phyloP scores from a whole-genome alignment of 2,888 invertebrate genomes.

The Aphodius sticticus region DNA sequence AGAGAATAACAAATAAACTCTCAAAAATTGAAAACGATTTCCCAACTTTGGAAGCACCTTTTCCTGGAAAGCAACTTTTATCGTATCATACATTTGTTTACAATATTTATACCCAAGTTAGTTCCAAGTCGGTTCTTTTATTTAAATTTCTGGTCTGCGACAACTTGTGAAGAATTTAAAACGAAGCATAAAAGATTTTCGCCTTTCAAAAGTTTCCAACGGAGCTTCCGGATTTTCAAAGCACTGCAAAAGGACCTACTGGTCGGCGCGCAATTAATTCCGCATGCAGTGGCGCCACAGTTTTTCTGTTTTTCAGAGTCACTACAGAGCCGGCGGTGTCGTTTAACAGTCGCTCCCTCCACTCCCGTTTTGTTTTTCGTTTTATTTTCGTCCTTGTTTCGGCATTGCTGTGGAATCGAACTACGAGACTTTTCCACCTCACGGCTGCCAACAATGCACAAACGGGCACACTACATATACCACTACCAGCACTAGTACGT shows the following conservation, averaged over 20 bases:
- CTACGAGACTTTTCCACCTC: background rate
- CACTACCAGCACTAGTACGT: background rate
- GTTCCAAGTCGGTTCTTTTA: too few relatives aligned
- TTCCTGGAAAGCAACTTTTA: too few relatives aligned
- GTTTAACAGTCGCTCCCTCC: too few relatives aligned
- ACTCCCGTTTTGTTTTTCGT: background rate
- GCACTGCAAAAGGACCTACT: background rate
- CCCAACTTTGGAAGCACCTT: too few relatives aligned
- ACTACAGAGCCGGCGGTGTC: too few relatives aligned
- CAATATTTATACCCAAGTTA: too few relatives aligned
- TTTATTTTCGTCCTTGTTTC: background rate
- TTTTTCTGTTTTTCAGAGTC: background rate
- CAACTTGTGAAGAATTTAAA: background rate
- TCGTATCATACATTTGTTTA: too few relatives aligned
- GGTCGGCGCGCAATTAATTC: background rate
- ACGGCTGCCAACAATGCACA: background rate
- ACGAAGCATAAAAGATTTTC: background rate
- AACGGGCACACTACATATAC: background rate
- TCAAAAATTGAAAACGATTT: too few relatives aligned
- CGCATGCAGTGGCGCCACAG: background rate
- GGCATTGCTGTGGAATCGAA: background rate
- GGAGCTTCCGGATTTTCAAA: background rate
- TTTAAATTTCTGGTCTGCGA: too few relatives aligned
- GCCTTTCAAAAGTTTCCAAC: background rate
- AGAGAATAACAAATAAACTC: too few relatives aligned